phyloP scores from a whole-genome alignment of 1,140 invertebrate species.

The Episyrphus balteatus region DNA sequence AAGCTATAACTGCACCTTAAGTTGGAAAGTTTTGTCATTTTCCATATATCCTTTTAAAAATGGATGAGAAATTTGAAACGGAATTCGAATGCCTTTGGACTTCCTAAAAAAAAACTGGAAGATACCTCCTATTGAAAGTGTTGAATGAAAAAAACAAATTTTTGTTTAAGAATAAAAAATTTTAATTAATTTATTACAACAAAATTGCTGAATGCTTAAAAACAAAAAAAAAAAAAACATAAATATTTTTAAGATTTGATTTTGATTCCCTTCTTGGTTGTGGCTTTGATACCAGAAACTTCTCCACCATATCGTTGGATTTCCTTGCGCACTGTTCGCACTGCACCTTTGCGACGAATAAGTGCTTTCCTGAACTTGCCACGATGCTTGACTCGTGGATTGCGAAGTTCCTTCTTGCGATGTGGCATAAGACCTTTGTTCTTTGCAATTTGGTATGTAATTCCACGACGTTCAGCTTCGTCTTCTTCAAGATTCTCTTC shows the following conservation, averaged over 20 bases:
- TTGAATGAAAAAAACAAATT: too few species aligned
- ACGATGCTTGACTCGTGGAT: conserved; percentile 87
- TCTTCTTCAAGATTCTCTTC: conserved; percentile 27
- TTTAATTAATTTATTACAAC: too few species aligned
- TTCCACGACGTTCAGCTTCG: conserved; percentile 53
- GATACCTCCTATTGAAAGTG: too few species aligned
- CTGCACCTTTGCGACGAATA: conserved; percentile 79
- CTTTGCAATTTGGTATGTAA: conserved; percentile 88
- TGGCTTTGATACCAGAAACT: conserved; percentile 79
- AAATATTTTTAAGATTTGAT: conserved; percentile 48
- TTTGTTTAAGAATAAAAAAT: too few species aligned
- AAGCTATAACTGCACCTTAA: too few species aligned
- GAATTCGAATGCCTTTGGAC: too few species aligned
- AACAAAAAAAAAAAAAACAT: not conserved
- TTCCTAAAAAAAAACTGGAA: too few species aligned
- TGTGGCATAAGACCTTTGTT: conserved; percentile 87
- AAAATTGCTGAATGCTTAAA: not conserved
- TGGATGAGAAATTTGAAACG: too few species aligned
- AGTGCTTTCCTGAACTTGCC: conserved; percentile 84
- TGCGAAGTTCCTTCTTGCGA: conserved; percentile 80
- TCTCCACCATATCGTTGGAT: conserved; percentile 73
- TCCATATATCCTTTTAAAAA: too few species aligned
- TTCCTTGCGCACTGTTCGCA: conserved; percentile 69
- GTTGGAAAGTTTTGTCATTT: too few species aligned
- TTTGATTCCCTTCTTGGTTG: conserved; percentile 76